Base-by-base conservation (phyloP, 1,140 invertebrate genomes). In the Aphis craccivora region DNA sequence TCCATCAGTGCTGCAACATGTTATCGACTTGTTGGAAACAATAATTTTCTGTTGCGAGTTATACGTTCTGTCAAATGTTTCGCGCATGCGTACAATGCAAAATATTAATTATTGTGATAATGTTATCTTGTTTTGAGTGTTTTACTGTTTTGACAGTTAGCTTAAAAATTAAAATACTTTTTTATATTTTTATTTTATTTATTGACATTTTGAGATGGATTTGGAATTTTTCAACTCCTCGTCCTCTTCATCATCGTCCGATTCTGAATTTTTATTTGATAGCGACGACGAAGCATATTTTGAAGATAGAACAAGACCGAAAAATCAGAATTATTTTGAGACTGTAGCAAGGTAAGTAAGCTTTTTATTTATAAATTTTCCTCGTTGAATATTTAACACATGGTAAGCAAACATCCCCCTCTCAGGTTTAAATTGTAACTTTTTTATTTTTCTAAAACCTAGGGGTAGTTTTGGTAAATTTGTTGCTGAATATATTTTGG, bases 271-370 rank as follows among this genome's bases (percentile, higher is more conserved):
- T 90, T 55, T 55, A 90, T 55, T 90, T 35, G 51, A 25, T 55
- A 90, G 88, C n/a, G 51, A 90, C 53, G 35, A 53, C 20, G 88
- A 90, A 90, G 48, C 20, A 23, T 90, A 53, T 90, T 55, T 55
- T 37, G n/a, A 90, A 53, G 40, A 90, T 20, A 90, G 88, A 90
- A 5, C 22, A 51, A 90, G 35, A 90, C 88, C 88, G 22, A 90
- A 90, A 89, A 90, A 55, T 90, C 0, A 35, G 88, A 55, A 90
- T 40, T 90, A 90, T 90, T 90, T 90, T 55, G 45, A 90, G 51
- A 90, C n/a, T 90, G 51, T 89, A 35, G 88, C 53, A 90, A 90
- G 88, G 88, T 89, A 90, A 25, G 51, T 25, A 45, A 60, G 55
- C 43, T 45, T 40, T 37, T n/a, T n/a, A n/a, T n/a, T n/a, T n/a